phyloP scores from a whole-genome alignment of 2,888 invertebrate species.

The Argyra leucocephala region DNA sequence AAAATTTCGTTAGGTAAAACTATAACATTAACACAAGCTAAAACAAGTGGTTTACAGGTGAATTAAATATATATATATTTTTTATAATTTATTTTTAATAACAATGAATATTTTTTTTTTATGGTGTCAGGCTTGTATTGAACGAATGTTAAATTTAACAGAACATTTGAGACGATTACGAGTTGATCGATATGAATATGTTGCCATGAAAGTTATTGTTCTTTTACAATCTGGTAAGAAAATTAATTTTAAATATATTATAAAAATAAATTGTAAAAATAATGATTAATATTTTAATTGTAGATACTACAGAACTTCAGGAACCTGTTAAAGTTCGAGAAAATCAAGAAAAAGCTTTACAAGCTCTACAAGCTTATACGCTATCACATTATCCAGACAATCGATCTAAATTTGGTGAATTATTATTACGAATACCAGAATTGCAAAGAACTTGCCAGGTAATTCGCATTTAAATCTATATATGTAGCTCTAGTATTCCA shows the following conservation, averaged over 20 bases:
- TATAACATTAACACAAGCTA: slow-evolving; percentile 41
- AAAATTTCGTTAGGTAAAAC: slow-evolving; percentile 50
- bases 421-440: slow-evolving; percentile 86
- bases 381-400: slow-evolving; percentile 80
- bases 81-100: not conserved
- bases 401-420: slow-evolving; percentile 90
- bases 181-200: slow-evolving; percentile 92
- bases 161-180: slow-evolving; percentile 80
- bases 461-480: slow-evolving; percentile 23
- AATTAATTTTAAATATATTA: slow-evolving; percentile 12
- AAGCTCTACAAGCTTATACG: slow-evolving; percentile 86
- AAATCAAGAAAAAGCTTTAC: slow-evolving; percentile 87
- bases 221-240: slow-evolving; percentile 76
- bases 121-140: slow-evolving; percentile 67
- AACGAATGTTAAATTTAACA: slow-evolving; percentile 88
- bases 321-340: slow-evolving; percentile 90
- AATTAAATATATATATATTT: slow-evolving; percentile 23
- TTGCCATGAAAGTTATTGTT: slow-evolving; percentile 90
- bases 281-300: not conserved
- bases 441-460: slow-evolving; percentile 90
- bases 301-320: slow-evolving; percentile 82
- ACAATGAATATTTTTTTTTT: not conserved
- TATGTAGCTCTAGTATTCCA: not conserved
- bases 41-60: slow-evolving; percentile 48
- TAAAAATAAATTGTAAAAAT: not conserved